A percentile compares a stretch with the other conserved stretches of the same genome.
Evolutionary conservation across 2,888 invertebrate genomes (phyloP).

Genomic region (Spialia ferax): DNA sequence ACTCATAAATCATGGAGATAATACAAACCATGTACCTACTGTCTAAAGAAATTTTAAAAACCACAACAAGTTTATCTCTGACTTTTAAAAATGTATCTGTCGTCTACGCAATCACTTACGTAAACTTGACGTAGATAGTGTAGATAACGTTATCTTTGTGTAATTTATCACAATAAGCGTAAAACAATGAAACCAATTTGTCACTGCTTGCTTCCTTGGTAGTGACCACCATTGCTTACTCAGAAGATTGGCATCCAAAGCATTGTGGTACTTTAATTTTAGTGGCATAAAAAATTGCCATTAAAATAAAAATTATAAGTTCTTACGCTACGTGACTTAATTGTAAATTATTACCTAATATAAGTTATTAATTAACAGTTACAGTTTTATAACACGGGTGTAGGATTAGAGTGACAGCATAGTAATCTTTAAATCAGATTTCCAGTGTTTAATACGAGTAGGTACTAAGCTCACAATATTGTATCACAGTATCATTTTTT

Average conservation of each 20-base stretch:
- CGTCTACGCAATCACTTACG: conserved; percentile 35
- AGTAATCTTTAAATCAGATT: background rate
- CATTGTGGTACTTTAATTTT: background rate
- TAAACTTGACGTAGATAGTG: conserved; percentile 35
- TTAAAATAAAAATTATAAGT: no score
- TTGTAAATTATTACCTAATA: no score
- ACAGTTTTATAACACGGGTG: background rate
- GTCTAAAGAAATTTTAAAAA: conserved; percentile 36
- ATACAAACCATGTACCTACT: conserved; percentile 26
- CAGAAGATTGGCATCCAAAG: conserved; percentile 29
- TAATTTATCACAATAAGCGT: conserved; percentile 32
- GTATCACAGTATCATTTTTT: no score
- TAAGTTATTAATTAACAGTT: background rate
- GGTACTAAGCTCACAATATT: no score
- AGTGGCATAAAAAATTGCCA: no score
- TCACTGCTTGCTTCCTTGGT: conserved; percentile 24
- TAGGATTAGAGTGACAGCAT: background rate
- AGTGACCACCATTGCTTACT: conserved; percentile 19
- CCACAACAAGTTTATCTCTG: conserved; percentile 39
- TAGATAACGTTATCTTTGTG: conserved; percentile 28
- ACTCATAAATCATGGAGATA: conserved; percentile 39
- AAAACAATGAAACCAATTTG: conserved; percentile 32
- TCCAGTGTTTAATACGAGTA: no score
- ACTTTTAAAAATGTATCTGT: conserved; percentile 36
- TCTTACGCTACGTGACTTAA: no score